Conservation (phyloP, 2,888 invertebrate species). For the Julus scanicus region DNA sequence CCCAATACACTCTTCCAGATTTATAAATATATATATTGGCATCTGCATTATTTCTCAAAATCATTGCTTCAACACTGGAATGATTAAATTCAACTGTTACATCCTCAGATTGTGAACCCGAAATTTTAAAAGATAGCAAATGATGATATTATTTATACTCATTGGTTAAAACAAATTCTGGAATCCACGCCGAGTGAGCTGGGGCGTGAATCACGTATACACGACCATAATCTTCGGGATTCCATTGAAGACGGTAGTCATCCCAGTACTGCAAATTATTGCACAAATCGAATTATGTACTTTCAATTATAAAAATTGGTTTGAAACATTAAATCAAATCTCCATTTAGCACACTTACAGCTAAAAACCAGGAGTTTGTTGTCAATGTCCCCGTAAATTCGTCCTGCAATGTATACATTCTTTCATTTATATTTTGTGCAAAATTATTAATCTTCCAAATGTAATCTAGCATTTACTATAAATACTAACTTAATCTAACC, state of each 20-base stretch:
- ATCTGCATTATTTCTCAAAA: not conserved
- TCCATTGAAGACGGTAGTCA: constrained; percentile 26
- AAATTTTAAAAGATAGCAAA: not conserved
- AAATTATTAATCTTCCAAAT: too few species aligned
- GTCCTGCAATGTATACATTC: not conserved
- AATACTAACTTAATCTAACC: too few species aligned
- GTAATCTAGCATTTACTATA: too few species aligned
- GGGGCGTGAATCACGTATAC: not conserved
- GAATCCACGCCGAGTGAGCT: not conserved
- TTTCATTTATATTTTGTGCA: not conserved
- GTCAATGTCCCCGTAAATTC: constrained; percentile 12
- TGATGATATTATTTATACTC: not conserved
- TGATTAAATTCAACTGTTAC: not conserved
- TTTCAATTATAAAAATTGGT: not conserved
- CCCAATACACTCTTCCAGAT: not conserved
- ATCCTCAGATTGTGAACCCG: too few species aligned
- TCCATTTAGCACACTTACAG: not conserved
- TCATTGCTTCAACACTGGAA: not conserved
- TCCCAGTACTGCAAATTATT: not conserved
- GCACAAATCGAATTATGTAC: not conserved
- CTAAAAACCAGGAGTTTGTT: not conserved
- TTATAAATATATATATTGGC: not conserved
- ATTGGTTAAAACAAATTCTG: constrained; percentile 41
- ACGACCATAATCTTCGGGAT: constrained; percentile 8
- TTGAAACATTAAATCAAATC: too few species aligned